phyloP scores from a whole-genome alignment of 2,797 vertebrate genomes.

The Harpagifer antarcticus region DNA sequence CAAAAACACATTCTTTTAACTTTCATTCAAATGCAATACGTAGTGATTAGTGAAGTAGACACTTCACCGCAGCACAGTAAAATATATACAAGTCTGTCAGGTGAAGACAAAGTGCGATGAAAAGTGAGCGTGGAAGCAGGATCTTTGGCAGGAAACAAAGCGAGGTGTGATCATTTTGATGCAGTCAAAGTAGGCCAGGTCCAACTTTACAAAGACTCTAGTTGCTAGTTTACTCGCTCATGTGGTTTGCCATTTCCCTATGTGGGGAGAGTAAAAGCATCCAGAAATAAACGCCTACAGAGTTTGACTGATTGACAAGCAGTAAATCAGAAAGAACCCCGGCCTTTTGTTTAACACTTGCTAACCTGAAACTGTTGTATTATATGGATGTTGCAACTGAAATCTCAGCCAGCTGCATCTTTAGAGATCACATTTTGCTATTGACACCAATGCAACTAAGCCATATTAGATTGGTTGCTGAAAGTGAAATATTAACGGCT shows the following conservation, averaged over 20 bases:
- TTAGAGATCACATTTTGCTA: not conserved
- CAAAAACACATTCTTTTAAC: conserved; percentile 22
- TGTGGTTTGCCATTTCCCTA: conserved; percentile 36
- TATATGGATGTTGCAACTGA: conserved; percentile 14
- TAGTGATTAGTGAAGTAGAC: not conserved
- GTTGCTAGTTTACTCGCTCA: not conserved
- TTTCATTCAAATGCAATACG: conserved; percentile 5
- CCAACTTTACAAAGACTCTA: conserved; percentile 16
- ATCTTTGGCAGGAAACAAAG: conserved; percentile 32
- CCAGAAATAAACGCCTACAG: not conserved
- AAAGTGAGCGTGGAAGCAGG: not conserved
- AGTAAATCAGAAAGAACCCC: conserved; percentile 11
- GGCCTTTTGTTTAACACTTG: not conserved
- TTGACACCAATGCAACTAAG: conserved; percentile 11
- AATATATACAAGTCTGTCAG: conserved; percentile 25
- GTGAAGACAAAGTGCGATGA: conserved; percentile 6
- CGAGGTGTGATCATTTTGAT: conserved; percentile 22
- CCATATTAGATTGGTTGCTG: conserved; percentile 1
- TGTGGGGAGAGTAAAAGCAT: not conserved
- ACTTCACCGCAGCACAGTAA: conserved; percentile 7
- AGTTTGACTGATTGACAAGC: not conserved
- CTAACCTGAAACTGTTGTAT: not conserved
- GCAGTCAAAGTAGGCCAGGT: conserved; percentile 41
- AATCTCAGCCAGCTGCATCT: not conserved
- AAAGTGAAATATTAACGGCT: conserved; percentile 39